phyloP scores from a whole-genome alignment of 2,888 invertebrate genomes.

The Slavum lentiscoides region DNA sequence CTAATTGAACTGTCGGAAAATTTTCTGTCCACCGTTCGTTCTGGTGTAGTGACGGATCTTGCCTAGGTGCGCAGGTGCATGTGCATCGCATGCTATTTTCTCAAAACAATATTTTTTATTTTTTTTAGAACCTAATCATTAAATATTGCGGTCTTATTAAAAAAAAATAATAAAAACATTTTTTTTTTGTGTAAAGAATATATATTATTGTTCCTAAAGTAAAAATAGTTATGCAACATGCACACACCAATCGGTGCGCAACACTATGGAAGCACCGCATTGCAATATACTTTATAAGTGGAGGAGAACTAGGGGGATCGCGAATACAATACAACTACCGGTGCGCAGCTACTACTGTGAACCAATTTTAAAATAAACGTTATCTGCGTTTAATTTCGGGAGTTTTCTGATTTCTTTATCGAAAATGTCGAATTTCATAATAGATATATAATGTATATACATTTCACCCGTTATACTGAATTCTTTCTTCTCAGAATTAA shows the following conservation, averaged over 20 bases:
- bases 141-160: neutral
- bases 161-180: neutral
- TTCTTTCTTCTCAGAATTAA: too few relatives aligned
- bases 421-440: too few relatives aligned
- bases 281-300: neutral
- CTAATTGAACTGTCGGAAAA: too few relatives aligned
- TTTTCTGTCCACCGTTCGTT: too few relatives aligned
- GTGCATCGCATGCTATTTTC: neutral
- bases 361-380: too few relatives aligned
- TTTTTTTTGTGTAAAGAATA: neutral
- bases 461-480: too few relatives aligned
- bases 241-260: neutral
- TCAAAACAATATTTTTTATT: neutral
- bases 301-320: too few relatives aligned
- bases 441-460: too few relatives aligned
- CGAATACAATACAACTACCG: neutral
- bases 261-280: neutral
- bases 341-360: neutral
- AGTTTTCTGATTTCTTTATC: too few relatives aligned
- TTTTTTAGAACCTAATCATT: neutral
- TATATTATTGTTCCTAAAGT: neutral
- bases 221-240: slow-evolving; percentile 4
- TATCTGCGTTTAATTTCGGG: too few relatives aligned
- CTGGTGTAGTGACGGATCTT: neutral
- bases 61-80: neutral